Evolutionary conservation across 2,113 vertebrate species (phyloP).

Genomic region (Phocoena sinus): DNA sequence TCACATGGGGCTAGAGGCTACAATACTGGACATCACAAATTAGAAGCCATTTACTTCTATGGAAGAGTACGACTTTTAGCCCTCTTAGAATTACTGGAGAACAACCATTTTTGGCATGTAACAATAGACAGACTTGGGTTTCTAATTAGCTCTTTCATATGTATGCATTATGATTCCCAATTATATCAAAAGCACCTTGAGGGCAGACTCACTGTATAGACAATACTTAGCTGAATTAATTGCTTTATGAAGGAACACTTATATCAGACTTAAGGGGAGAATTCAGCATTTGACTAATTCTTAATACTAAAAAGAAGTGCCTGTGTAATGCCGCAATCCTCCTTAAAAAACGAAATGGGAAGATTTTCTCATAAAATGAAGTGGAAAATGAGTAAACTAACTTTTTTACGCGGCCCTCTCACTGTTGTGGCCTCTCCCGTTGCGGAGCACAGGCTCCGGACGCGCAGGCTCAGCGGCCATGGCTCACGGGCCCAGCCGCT

Average conservation of each 20-base stretch:
- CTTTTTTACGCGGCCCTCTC: not conserved
- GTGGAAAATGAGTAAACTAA: conserved; percentile 41
- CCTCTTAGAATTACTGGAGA: not conserved
- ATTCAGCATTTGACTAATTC: not conserved
- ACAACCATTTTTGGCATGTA: not conserved
- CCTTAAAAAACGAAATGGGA: not conserved
- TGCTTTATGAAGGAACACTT: not conserved
- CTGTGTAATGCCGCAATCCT: not conserved
- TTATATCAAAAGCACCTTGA: conserved; percentile 7
- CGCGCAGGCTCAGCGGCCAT: too few species aligned
- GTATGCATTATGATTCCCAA: not conserved
- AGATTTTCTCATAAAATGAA: conserved; percentile 52
- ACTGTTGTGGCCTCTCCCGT: too few species aligned
- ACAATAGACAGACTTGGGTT: not conserved
- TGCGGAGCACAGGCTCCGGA: too few species aligned
- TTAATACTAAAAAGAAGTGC: not conserved
- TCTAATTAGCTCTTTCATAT: not conserved
- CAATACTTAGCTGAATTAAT: not conserved
- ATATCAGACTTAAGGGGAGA: not conserved
- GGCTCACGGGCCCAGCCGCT: too few species aligned
- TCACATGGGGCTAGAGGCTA: not conserved
- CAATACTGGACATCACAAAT: not conserved
- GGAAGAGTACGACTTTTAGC: not conserved
- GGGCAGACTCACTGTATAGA: not conserved
- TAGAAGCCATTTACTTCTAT: not conserved